Conservation (phyloP, 2,888 invertebrate genomes). For the Antheraea assamensis region DNA sequence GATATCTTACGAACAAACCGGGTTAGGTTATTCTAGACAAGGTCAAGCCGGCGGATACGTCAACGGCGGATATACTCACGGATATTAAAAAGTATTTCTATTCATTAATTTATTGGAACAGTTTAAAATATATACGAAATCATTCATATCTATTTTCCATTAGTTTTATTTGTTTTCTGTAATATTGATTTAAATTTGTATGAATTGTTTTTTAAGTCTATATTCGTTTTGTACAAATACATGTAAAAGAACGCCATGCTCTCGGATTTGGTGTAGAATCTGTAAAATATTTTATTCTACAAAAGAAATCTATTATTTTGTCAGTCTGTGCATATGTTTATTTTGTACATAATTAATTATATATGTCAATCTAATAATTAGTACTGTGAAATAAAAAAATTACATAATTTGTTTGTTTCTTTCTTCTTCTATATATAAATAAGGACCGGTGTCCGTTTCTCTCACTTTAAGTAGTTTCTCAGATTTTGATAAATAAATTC, state of each 20-base stretch:
- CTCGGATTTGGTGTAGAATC: too few species aligned
- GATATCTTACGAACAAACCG: conserved; percentile 85
- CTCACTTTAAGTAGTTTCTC: too few species aligned
- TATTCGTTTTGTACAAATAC: too few species aligned
- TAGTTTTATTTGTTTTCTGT: background rate
- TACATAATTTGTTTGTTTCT: background rate
- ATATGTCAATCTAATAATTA: background rate
- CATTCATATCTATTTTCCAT: background rate
- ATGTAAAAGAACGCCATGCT: too few species aligned
- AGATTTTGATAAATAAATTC: too few species aligned
- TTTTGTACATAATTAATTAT: background rate
- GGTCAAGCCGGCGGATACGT: conserved; percentile 36
- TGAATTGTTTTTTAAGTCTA: too few species aligned
- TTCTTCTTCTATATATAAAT: too few species aligned
- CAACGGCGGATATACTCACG: conserved; percentile 40
- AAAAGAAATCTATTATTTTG: too few species aligned
- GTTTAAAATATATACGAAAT: background rate
- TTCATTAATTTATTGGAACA: background rate
- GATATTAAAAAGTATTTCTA: conserved; percentile 9
- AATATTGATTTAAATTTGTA: background rate
- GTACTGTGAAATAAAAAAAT: background rate
- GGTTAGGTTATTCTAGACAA: conserved; percentile 49
- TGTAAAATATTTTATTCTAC: too few species aligned
- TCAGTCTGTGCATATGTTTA: too few species aligned
- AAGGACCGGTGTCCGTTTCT: too few species aligned